Conservation (phyloP, 2,797 vertebrate genomes). For the Oryzias dopingdopingensis region DNA sequence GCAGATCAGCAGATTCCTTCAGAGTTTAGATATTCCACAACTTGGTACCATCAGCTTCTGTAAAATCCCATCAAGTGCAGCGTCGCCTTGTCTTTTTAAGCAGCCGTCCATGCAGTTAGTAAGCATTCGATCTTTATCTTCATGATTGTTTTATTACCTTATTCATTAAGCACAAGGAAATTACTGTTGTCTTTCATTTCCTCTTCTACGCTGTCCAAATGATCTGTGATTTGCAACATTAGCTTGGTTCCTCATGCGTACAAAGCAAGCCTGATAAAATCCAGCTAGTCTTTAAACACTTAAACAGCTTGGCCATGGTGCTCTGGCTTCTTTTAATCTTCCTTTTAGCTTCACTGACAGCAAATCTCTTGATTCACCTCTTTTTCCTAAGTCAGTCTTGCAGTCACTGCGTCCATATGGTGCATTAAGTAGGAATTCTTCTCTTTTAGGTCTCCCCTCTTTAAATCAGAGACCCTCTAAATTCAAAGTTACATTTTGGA, state of each 20-base stretch:
- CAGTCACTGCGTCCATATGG: not conserved
- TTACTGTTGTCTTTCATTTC: slow-evolving; percentile 32
- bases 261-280: slow-evolving; percentile 50
- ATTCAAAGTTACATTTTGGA: no score
- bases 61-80: slow-evolving; percentile 27
- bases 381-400: slow-evolving; percentile 7
- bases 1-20: slow-evolving; percentile 19
- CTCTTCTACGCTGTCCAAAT: slow-evolving; percentile 42
- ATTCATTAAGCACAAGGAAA: slow-evolving; percentile 44
- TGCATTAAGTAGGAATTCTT: not conserved
- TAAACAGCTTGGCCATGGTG: slow-evolving; percentile 44
- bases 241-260: slow-evolving; percentile 45
- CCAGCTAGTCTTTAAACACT: slow-evolving; percentile 52
- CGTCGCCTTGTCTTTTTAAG: slow-evolving; percentile 18
- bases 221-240: slow-evolving; percentile 55
- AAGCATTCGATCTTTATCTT: slow-evolving; percentile 38
- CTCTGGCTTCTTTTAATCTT: slow-evolving; percentile 25
- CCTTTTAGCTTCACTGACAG: slow-evolving; percentile 7
- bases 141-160: slow-evolving; percentile 43
- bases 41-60: slow-evolving; percentile 2
- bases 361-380: slow-evolving; percentile 1
- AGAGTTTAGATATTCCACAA: slow-evolving; percentile 21
- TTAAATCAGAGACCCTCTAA: no score
- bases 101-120: slow-evolving; percentile 14
- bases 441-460: no score